Base-by-base conservation (phyloP, 1,140 invertebrate species). In the Arion vulgaris region DNA sequence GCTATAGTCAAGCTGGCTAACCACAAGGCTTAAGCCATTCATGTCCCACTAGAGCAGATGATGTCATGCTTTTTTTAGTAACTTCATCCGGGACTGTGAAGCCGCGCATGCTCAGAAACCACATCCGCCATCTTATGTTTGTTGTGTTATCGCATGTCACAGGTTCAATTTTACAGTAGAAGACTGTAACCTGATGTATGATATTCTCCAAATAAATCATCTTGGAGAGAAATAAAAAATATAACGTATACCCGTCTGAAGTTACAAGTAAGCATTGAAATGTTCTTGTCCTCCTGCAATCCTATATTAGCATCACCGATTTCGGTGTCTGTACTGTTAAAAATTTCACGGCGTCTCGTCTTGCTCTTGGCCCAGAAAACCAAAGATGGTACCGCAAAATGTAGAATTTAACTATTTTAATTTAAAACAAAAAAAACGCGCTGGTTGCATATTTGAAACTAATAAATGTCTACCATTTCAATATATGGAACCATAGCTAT, bases 61-160 rank as follows among this genome's bases (percentile, higher is more conserved):
- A 85, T 85, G 84, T 85, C 75, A 85, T 84, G 26, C 68, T 85
- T 83, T 81, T 80, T 85, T 83, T 77, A 83, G 81, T 45, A 36
- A 66, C 45, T 51, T 78, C 79, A 85, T 85, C 81, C 84, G 84
- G 84, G 84, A 72, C 49, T 76, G 41, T 34, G 2, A 5, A 19
- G 11, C 19, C 62, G 45, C 84, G 84, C 84, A 85, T 83, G 84
- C 84, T 11, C 81, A 83, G 39, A 69, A 32, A 62, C 45, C 39
- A 85, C 51, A 83, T 83, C 81, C 84, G 78, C 66, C 84, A 80
- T 85, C 79, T 85, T 80, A 76, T 85, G 82, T 85, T 85, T 85
- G 81, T 83, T 85, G 84, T 62, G n/a, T 68, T 57, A 82, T 85
- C 77, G 74, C 79, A 85, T 81, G 79, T 53, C 49, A 17, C 66